Conservation (phyloP, 2,888 invertebrate species). For the Agapetus fuscipes region DNA sequence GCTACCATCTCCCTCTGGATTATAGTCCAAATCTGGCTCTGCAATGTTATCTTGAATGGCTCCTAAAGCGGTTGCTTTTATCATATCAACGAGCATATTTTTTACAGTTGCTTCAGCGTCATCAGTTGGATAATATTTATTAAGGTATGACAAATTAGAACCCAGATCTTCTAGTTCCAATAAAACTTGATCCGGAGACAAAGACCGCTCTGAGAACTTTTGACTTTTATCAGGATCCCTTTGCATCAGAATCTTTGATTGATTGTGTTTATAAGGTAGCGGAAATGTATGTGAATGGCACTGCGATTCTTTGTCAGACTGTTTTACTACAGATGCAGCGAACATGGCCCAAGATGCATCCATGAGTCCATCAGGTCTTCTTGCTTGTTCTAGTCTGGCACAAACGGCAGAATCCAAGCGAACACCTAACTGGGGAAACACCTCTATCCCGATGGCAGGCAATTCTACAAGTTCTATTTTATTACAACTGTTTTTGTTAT, state of each 20-base stretch:
- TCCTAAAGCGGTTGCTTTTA: constrained; percentile 52
- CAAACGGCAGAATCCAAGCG: constrained; percentile 35
- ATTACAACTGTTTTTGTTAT: constrained; percentile 27
- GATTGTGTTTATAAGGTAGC: constrained; percentile 48
- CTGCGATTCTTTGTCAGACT: constrained; percentile 25
- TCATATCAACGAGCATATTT: constrained; percentile 42
- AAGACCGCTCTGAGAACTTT: too few relatives aligned
- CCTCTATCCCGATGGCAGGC: constrained; percentile 41
- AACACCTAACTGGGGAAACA: constrained; percentile 39
- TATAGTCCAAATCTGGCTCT: constrained; percentile 28
- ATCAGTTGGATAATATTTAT: constrained; percentile 9
- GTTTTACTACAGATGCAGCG: constrained; percentile 42
- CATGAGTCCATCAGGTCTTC: constrained; percentile 34
- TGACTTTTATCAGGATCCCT: constrained; percentile 11
- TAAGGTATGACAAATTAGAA: constrained; percentile 20
- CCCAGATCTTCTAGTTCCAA: constrained; percentile 27
- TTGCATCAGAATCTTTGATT: constrained; percentile 46
- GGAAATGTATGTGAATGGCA: constrained; percentile 42
- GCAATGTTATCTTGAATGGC: constrained; percentile 46
- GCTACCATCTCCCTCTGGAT: constrained; percentile 22
- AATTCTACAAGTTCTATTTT: constrained; percentile 36
- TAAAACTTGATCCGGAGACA: too few relatives aligned
- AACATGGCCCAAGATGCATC: constrained; percentile 44
- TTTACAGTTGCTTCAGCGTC: constrained; percentile 26
- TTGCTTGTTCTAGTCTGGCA: constrained; percentile 34